A percentile compares a stretch with the other conserved stretches of the same genome.
Conservation (phyloP, 2,113 vertebrate species). For the Nothobranchius furzeri region DNA sequence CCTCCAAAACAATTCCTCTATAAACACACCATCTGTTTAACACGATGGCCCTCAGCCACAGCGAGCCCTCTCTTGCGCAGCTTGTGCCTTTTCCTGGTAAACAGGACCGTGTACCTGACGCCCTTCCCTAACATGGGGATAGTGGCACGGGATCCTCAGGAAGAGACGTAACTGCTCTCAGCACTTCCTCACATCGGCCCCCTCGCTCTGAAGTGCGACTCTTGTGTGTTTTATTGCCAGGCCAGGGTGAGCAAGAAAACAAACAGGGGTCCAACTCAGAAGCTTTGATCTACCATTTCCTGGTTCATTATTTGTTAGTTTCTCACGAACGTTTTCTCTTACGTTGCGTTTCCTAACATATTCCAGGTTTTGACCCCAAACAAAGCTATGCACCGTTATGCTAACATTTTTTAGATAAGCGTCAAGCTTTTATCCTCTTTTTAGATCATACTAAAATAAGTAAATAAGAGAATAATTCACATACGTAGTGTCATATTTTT, state of each 20-base stretch:
- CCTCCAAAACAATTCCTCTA: constrained; percentile 34
- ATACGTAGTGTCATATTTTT: neutral
- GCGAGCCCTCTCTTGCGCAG: constrained; percentile 44
- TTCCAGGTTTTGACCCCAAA: constrained; percentile 6
- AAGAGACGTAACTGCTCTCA: constrained; percentile 76
- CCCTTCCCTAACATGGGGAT: constrained; percentile 71
- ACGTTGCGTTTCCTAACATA: constrained; percentile 74
- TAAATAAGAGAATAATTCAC: neutral
- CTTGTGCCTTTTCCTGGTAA: constrained; percentile 79
- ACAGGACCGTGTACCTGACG: constrained; percentile 68
- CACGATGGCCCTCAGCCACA: constrained; percentile 45
- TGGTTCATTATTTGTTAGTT: constrained; percentile 82
- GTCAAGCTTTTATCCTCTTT: constrained; percentile 33
- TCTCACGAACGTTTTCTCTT: constrained; percentile 78
- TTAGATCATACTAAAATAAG: constrained; percentile 9
- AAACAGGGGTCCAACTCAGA: constrained; percentile 72
- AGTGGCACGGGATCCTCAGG: constrained; percentile 77
- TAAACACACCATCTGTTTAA: constrained; percentile 66
- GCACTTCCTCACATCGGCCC: constrained; percentile 74
- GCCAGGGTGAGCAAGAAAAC: constrained; percentile 78
- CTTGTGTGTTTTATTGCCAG: constrained; percentile 79
- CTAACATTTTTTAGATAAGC: constrained; percentile 70
- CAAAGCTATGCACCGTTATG: constrained; percentile 69
- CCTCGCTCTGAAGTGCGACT: constrained; percentile 66
- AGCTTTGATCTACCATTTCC: constrained; percentile 83